Evolutionary conservation across 2,113 vertebrate genomes (phyloP).

Genomic region (Pteropus alecto): DNA sequence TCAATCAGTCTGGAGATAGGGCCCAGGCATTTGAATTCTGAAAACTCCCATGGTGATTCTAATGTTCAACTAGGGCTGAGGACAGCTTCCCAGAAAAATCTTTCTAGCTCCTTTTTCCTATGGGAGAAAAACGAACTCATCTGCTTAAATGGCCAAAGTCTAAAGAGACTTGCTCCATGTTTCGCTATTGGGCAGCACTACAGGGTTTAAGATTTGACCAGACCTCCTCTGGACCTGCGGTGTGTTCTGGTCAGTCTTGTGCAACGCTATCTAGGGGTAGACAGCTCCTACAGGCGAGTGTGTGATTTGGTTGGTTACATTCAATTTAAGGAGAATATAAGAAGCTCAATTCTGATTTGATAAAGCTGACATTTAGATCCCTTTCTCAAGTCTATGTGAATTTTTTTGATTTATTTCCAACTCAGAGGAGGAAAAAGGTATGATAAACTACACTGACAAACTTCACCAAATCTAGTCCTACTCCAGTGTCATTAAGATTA

Average conservation of each 20-base stretch:
- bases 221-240: neutral
- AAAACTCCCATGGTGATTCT: neutral
- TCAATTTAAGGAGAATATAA: neutral
- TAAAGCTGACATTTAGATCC: neutral
- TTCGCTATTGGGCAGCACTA: neutral
- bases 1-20: neutral
- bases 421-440: neutral
- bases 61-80: neutral
- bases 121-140: neutral
- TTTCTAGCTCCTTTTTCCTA: neutral
- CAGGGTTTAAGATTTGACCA: neutral
- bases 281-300: neutral
- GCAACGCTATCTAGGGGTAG: neutral
- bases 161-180: neutral
- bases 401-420: slow-evolving; percentile 30
- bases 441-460: neutral
- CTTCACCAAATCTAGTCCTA: neutral
- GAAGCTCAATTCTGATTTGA: neutral
- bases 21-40: neutral
- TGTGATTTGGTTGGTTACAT: neutral
- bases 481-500: neutral
- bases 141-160: neutral
- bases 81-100: neutral
- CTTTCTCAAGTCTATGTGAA: neutral
- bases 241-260: neutral